phyloP scores from a whole-genome alignment of 2,797 vertebrate species.

The Morus bassanus region DNA sequence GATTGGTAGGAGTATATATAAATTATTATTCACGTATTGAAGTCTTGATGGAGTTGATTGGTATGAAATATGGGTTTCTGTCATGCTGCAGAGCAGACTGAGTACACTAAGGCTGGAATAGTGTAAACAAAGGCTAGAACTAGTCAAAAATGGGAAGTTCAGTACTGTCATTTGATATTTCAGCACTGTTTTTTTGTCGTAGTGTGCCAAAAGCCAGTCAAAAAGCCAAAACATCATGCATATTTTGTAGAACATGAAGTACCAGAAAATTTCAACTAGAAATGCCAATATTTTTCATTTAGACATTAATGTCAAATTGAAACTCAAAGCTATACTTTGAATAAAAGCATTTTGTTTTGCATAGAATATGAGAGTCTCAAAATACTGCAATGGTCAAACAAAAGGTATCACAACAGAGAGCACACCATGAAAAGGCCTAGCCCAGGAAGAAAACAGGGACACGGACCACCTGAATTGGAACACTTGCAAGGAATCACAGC shows the following conservation, averaged over 20 bases:
- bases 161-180: not conserved
- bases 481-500: rapidly evolving
- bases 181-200: not conserved
- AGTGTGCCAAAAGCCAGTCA: not conserved
- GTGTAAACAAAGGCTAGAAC: not conserved
- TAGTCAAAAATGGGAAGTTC: not conserved
- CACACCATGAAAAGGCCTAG: not conserved
- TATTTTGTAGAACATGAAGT: not conserved
- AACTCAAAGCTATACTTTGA: not conserved
- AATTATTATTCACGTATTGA: not conserved
- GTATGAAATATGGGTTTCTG: not conserved
- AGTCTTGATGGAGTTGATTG: not conserved
- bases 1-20: not conserved
- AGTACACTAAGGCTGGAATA: not conserved
- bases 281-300: not conserved
- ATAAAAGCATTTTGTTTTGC: not conserved
- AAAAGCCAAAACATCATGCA: not conserved
- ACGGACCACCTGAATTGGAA: not conserved
- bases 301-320: not conserved
- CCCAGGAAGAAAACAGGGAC: not conserved
- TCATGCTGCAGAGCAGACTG: not conserved
- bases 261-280: not conserved
- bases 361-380: not conserved
- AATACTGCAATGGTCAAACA: not conserved
- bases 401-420: not conserved